Percentiles rank a stretch among this genome's conserved stretches.
Evolutionary conservation across 2,797 vertebrate genomes (phyloP).

Genomic region (Heterohyrax brucei): DNA sequence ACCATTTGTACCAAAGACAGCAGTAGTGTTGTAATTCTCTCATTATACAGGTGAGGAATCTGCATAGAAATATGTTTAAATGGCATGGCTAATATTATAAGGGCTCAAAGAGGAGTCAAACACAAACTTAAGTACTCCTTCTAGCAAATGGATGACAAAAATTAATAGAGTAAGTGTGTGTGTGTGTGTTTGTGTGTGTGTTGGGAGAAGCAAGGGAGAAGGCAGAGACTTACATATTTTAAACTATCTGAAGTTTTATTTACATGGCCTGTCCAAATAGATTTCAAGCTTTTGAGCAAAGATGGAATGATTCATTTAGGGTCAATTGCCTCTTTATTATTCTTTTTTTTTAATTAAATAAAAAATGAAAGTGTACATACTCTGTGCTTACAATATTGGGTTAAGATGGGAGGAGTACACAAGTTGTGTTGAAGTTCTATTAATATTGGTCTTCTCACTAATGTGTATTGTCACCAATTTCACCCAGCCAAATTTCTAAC

Average conservation of each 20-base stretch:
- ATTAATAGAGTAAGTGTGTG: background rate
- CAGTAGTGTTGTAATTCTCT: background rate
- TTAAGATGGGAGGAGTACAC: too few species aligned
- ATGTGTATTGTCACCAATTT: too few species aligned
- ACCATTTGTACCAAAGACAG: background rate
- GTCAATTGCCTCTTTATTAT: background rate
- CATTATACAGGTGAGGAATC: background rate
- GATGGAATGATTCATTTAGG: conserved; percentile 25
- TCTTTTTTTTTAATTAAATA: background rate
- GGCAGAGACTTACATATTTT: conserved; percentile 13
- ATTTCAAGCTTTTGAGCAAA: conserved; percentile 56
- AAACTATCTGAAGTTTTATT: conserved; percentile 29
- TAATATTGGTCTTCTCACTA: too few species aligned
- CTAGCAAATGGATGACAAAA: background rate
- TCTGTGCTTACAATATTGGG: too few species aligned
- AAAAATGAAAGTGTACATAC: too few species aligned
- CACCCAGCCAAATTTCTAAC: too few species aligned
- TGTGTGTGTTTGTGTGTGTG: background rate
- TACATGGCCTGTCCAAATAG: background rate
- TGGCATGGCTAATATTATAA: background rate
- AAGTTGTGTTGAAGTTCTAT: too few species aligned
- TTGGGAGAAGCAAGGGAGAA: fast-evolving
- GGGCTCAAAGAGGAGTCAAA: background rate
- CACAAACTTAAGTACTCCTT: background rate
- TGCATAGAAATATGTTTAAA: background rate